Percentiles rank a stretch among this genome's conserved stretches.
Conservation (phyloP, 2,888 invertebrate genomes). For the Phyllotreta cruciferae region DNA sequence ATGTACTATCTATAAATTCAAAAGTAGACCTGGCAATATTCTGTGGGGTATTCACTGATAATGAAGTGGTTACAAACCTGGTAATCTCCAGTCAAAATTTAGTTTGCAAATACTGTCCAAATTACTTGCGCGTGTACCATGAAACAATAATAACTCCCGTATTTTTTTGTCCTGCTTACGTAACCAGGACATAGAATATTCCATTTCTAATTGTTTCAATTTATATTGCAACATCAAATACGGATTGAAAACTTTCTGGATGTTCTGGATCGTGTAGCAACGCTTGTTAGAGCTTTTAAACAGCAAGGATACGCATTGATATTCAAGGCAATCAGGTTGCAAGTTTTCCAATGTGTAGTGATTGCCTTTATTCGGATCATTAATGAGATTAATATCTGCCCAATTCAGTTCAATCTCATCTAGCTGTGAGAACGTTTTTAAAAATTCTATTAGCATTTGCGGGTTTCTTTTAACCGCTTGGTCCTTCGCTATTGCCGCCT, state of each 20-base stretch:
- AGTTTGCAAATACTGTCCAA: slow-evolving; percentile 7
- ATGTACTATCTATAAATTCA: no score
- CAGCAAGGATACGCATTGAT: neutral
- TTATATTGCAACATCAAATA: slow-evolving; percentile 16
- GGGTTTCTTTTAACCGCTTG: no score
- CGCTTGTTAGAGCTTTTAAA: slow-evolving; percentile 10
- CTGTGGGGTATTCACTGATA: no score
- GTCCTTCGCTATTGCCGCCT: no score
- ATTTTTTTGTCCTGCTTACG: neutral
- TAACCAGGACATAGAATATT: no score
- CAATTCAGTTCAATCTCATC: no score
- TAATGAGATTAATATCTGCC: no score
- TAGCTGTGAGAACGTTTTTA: no score
- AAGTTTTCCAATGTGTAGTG: slow-evolving; percentile 9
- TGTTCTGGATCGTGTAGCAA: slow-evolving; percentile 5
- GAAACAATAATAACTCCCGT: slow-evolving; percentile 4
- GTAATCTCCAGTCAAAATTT: slow-evolving; percentile 13
- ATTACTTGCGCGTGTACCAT: slow-evolving; percentile 12
- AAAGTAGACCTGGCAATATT: no score
- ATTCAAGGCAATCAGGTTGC: slow-evolving; percentile 11
- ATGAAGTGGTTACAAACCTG: neutral
- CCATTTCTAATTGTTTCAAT: neutral
- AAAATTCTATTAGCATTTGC: no score
- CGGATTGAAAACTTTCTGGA: slow-evolving; percentile 13
- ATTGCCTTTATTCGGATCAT: neutral